phyloP scores from a whole-genome alignment of 2,797 vertebrate genomes.

The Notamacropus eugenii region DNA sequence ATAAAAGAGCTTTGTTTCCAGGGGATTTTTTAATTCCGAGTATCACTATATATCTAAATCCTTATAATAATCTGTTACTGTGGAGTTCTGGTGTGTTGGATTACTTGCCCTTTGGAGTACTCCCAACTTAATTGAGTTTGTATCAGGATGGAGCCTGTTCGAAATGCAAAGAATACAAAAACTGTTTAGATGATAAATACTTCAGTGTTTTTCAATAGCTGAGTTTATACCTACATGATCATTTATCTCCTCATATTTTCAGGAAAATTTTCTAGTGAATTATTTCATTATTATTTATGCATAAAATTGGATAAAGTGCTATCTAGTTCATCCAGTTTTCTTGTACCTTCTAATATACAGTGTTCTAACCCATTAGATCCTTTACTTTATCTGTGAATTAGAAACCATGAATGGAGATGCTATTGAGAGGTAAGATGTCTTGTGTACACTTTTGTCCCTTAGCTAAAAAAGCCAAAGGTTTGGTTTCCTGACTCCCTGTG shows the following conservation, averaged over 20 bases:
- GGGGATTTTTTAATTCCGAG: not conserved
- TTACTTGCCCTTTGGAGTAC: not conserved
- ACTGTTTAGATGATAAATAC: not conserved
- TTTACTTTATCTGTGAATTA: not conserved
- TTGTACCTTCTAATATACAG: not conserved
- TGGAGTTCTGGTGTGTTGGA: not conserved
- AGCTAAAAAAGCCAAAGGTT: not conserved
- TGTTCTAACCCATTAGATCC: not conserved
- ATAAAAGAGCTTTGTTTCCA: not conserved
- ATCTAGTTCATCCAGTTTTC: not conserved
- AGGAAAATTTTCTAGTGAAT: not conserved
- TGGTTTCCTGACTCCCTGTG: not conserved
- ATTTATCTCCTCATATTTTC: not conserved
- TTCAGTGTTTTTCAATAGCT: not conserved
- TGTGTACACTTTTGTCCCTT: not conserved
- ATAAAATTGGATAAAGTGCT: not conserved
- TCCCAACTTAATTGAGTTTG: not conserved
- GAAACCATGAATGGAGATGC: not conserved
- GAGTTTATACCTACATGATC: not conserved
- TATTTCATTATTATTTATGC: not conserved
- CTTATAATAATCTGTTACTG: not conserved
- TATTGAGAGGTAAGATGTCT: not conserved
- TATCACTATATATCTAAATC: not conserved
- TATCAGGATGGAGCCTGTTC: not conserved
- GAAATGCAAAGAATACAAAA: not conserved